Evolutionary conservation across 2,113 vertebrate species (phyloP).

Genomic region (Rhinolophus ferrumequinum): DNA sequence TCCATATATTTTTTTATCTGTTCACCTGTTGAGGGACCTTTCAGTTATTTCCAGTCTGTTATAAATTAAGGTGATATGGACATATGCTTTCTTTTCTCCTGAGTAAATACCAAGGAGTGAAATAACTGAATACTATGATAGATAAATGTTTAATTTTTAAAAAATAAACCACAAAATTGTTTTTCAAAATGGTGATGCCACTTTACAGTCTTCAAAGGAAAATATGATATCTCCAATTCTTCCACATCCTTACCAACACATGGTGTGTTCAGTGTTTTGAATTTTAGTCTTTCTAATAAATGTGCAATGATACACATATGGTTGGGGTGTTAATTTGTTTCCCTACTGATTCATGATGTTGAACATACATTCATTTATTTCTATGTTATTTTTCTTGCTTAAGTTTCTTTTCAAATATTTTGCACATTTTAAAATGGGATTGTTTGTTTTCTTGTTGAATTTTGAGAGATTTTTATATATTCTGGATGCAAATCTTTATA

Average conservation of each 20-base stretch:
- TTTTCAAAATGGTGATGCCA: neutral
- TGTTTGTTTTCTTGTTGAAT: neutral
- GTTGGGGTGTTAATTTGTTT: neutral
- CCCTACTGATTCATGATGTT: neutral
- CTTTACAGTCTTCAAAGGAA: neutral
- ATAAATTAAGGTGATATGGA: neutral
- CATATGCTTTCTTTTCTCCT: neutral
- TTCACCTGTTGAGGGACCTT: neutral
- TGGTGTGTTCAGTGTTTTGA: neutral
- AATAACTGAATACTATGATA: neutral
- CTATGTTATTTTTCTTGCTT: neutral
- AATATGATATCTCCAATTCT: neutral
- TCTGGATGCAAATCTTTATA: neutral
- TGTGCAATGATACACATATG: neutral
- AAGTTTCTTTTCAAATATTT: neutral
- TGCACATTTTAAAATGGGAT: neutral
- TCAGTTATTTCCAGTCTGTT: neutral
- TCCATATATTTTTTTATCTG: neutral
- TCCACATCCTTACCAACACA: neutral
- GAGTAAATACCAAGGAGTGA: neutral
- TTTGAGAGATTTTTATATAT: neutral
- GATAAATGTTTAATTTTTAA: neutral
- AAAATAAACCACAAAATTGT: neutral
- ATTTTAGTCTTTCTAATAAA: neutral
- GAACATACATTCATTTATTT: neutral